Evolutionary conservation across 2,797 vertebrate genomes (phyloP), one percentile per base, ranked within the genome.

Genomic region (Austrolebias charrua): DNA sequence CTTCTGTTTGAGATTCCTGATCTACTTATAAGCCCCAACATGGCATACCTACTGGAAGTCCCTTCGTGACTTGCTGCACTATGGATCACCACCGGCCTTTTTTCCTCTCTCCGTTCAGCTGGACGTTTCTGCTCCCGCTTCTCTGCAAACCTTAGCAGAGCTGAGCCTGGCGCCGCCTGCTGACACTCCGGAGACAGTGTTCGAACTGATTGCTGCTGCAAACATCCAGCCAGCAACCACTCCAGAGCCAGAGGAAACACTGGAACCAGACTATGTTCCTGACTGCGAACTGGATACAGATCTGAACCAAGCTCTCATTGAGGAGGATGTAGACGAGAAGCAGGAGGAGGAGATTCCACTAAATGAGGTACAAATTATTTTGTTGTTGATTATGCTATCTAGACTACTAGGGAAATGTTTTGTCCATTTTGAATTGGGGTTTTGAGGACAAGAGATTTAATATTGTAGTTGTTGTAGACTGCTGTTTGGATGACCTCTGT

Each of bases 361-460:
- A 77, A 89, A 91, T 10, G 93, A 96, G 95, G 96, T 98, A 94
- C 60, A 71, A 45, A 55, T 24, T 12, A 45, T 1, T 29, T 20
- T 15, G 13, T 43, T 12, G 13, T 18, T 2, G 12, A 54, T 38
- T 18, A 12, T 42, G 1, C 3, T 6, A 20, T 20, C 10, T 14
- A 18, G 5, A 5, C 16, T 1, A n/a, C 35, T 38, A 9, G 24
- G 2, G 35, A 2, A 8, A 38, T 9, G 9, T 38, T 38, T 38
- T 38, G 35, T 38, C 35, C 35, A 38, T 38, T 38, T 38, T 33
- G 31, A 33, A 33, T 3, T 8, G 8, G 4, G 31, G 5, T 33
- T 8, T 33, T 24, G 24, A 3, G 24, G 24, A 24, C 24, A 24
- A 24, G 24, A 24, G 24, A 24, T 24, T 24, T 24, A 24, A 24